Conservation (phyloP, 2,797 vertebrate genomes). For the Sebastes oblongus region DNA sequence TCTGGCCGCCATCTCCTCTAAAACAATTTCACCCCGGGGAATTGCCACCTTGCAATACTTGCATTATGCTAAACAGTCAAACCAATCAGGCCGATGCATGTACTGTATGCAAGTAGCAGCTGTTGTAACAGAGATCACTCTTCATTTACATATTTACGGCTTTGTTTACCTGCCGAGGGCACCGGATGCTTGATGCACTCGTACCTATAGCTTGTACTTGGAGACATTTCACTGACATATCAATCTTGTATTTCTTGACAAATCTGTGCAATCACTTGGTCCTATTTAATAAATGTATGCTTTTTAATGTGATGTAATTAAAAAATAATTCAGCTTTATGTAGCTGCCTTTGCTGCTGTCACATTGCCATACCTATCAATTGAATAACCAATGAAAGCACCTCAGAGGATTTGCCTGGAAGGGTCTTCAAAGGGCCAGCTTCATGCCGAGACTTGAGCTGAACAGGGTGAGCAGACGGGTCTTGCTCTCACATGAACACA, state of each 20-base stretch:
- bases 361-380: background rate
- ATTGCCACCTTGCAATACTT: constrained; percentile 60
- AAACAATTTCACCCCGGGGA: constrained; percentile 44
- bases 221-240: background rate
- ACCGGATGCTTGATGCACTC: background rate
- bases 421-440: background rate
- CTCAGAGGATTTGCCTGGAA: constrained; percentile 1
- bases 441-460: background rate
- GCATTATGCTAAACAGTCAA: constrained; percentile 66
- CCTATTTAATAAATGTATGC: background rate
- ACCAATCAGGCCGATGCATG: constrained; percentile 57
- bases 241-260: background rate
- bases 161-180: constrained; percentile 49
- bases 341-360: background rate
- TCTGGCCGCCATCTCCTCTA: constrained; percentile 50
- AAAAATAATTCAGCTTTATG: background rate
- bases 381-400: constrained; percentile 3
- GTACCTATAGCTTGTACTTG: background rate
- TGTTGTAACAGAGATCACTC: constrained; percentile 53
- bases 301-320: background rate
- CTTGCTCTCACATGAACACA: constrained; percentile 12
- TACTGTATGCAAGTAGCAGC: constrained; percentile 58
- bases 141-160: constrained; percentile 46
- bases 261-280: background rate
- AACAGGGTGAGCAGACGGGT: background rate